These are phyloP conservation scores for Gadopsis bispinosus DNA, from an alignment of 2,797 vertebrate species.

Conservation along the genomic window DNA sequence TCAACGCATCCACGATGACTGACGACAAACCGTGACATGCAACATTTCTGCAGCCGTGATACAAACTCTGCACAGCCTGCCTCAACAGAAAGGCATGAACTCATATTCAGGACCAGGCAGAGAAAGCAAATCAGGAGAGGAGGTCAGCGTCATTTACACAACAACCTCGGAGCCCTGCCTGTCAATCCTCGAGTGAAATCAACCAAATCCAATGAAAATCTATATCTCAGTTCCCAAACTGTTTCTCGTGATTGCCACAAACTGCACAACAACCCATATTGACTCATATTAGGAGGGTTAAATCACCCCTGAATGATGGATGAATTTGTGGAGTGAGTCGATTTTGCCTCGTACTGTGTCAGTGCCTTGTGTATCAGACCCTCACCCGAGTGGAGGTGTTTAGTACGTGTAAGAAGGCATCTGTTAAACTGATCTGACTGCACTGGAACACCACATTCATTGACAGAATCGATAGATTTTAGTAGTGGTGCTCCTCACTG, in stretches of 20 bases:
- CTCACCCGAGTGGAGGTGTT: background rate
- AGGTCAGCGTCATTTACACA: constrained; percentile 34
- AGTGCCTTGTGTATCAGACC: background rate
- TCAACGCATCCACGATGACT: constrained; percentile 54
- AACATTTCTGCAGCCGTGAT: constrained; percentile 38
- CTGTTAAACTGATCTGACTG: background rate
- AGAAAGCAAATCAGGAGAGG: constrained; percentile 24
- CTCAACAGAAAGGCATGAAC: constrained; percentile 31
- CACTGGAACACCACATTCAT: background rate
- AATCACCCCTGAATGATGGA: constrained; percentile 64
- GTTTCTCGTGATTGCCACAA: constrained; percentile 20
- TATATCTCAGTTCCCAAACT: constrained; percentile 41
- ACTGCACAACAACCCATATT: constrained; percentile 29
- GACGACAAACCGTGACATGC: constrained; percentile 54
- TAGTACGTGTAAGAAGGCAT: background rate
- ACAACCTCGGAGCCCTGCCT: constrained; percentile 50
- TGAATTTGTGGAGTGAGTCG: constrained; percentile 40
- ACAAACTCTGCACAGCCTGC: constrained; percentile 18
- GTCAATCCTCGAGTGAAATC: constrained; percentile 47
- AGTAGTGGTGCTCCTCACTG: no score
- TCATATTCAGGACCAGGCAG: constrained; percentile 9
- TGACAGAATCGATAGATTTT: background rate
- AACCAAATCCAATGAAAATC: constrained; percentile 37
- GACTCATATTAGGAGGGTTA: constrained; percentile 41
- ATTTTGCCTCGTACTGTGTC: constrained; percentile 13